Evolutionary conservation across 2,888 invertebrate species (phyloP).

Genomic region (Acleris holmiana): DNA sequence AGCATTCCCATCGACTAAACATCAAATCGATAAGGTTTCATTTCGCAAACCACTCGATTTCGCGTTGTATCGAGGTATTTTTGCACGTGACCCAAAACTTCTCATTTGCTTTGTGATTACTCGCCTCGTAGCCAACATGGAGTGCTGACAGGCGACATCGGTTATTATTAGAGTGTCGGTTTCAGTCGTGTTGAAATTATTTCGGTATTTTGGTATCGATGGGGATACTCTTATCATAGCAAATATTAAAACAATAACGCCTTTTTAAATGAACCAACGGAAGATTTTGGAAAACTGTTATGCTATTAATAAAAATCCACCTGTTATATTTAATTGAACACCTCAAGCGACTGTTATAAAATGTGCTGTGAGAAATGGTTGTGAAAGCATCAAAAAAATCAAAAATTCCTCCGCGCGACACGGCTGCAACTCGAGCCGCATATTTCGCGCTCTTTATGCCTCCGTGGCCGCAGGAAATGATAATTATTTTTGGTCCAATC

Average conservation of each 20-base stretch:
- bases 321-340: conserved; percentile 45
- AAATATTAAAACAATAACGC: too few relatives aligned
- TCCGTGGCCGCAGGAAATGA: conserved; percentile 81
- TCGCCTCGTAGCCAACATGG: conserved; percentile 54
- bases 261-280: too few relatives aligned
- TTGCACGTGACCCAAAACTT: conserved; percentile 72
- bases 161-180: conserved; percentile 66
- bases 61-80: conserved; percentile 42
- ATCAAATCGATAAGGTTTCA: conserved; percentile 49
- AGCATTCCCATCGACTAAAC: conserved; percentile 42
- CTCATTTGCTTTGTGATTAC: conserved; percentile 78
- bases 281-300: neutral
- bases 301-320: neutral
- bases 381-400: conserved; percentile 56
- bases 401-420: conserved; percentile 53
- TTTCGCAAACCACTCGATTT: conserved; percentile 46
- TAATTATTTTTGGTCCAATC: conserved; percentile 81
- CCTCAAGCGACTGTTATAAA: conserved; percentile 58
- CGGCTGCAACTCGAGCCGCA: conserved; percentile 50
- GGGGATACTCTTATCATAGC: too few relatives aligned
- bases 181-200: conserved; percentile 52
- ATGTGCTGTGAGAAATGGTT: conserved; percentile 52
- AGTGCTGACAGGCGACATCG: conserved; percentile 66
- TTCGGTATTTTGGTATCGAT: conserved; percentile 51
- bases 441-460: conserved; percentile 54